phyloP scores from a whole-genome alignment of 2,113 vertebrate species.

The Oryzias curvinotus region DNA sequence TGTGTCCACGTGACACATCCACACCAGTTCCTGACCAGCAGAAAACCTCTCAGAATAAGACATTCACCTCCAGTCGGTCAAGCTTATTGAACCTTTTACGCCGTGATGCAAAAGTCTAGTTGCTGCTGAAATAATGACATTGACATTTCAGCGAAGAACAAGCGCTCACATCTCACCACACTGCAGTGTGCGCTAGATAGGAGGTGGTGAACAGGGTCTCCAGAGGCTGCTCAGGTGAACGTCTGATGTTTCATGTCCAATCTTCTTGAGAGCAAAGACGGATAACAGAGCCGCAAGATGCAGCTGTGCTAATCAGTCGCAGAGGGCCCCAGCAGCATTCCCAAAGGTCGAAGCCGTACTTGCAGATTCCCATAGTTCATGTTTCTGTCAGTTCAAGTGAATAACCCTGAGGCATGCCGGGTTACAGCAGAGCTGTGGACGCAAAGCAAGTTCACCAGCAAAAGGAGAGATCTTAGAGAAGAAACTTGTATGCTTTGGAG shows the following conservation, averaged over 20 bases:
- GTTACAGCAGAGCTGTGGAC: conserved; percentile 21
- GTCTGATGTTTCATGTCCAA: conserved; percentile 28
- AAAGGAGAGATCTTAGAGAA: background rate
- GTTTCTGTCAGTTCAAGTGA: background rate
- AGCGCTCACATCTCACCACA: conserved; percentile 6
- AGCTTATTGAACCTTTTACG: too few relatives aligned
- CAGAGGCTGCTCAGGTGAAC: conserved; percentile 14
- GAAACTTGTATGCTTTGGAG: too few relatives aligned
- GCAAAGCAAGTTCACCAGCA: background rate
- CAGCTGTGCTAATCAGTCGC: conserved; percentile 41
- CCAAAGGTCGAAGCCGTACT: conserved; percentile 28
- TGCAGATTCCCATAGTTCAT: conserved; percentile 16
- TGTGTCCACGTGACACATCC: too few relatives aligned
- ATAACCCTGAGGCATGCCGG: conserved; percentile 41
- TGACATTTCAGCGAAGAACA: too few relatives aligned
- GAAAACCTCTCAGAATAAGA: too few relatives aligned
- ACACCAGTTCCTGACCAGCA: too few relatives aligned
- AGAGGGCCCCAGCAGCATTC: conserved; percentile 13
- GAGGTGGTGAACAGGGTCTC: conserved; percentile 7
- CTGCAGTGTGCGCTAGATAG: background rate
- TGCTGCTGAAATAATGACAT: too few relatives aligned
- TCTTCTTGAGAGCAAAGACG: conserved; percentile 25
- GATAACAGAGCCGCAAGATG: conserved; percentile 30
- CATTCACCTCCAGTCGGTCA: too few relatives aligned
- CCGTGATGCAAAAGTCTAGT: too few relatives aligned